Base-by-base conservation (phyloP, 2,797 vertebrate species). In the Sitta carolinensis region DNA sequence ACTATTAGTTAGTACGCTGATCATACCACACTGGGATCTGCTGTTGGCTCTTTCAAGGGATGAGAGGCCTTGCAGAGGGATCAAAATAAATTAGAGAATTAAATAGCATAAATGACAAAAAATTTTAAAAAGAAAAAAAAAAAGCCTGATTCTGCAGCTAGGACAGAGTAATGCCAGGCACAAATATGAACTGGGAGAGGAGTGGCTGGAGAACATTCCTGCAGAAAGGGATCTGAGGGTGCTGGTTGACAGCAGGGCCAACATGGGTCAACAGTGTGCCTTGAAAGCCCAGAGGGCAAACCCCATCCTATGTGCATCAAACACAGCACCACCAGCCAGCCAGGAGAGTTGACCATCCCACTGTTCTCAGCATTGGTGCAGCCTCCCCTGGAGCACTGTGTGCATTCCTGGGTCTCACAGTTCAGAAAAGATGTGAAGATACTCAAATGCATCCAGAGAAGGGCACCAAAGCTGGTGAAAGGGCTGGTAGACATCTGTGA, bases 171-270 rank as follows among this genome's bases (percentile, higher is more conserved):
- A 55, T 3, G 3, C 7, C 16, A 23, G 29, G 14, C 11, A 84
- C 29, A 27, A 50, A 5, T 10, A 64, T 10, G 23, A 57, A 22
- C 10, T 23, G 22, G 51, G 58, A 79, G 43, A 50, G 32, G 22
- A 70, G 15, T 29, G 51, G 22, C 36, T 58, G 43, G 19, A 51
- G 45, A 38, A 23, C 6, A 42, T 42, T 13, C 16, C 43, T 51
- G 43, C 0, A 0, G 84, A 72, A 43, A 50, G 16, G 10, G 32
- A 63, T 50, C 4, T 27, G 36, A 11, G 10, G 9, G 5, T 12
- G 5, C 30, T 78, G 64, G 34, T 4, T 55, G 30, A 19, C 22
- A 70, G 30, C 36, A 57, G 21, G 8, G 26, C 14, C 26, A 57
- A 12, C 9, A 1, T 17, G 26, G 64, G 17, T 3, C 59, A 25